Base-by-base conservation (phyloP, 2,888 invertebrate species). In the Hetaerina titia region DNA sequence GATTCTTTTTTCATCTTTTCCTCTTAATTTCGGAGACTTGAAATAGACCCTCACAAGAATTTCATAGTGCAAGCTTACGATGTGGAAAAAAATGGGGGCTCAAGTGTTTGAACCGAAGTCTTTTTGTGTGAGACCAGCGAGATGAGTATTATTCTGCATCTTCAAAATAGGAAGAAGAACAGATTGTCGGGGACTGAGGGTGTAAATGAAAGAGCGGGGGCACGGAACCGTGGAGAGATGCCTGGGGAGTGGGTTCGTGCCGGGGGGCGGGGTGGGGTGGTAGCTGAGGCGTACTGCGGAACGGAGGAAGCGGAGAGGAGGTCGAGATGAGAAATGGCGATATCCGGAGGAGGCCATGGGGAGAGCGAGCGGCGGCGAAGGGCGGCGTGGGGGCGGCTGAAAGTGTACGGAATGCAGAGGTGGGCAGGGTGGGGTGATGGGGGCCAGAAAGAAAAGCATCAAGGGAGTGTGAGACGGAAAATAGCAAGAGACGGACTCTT, bases 301-400 rank as follows among this genome's bases (percentile, higher is more conserved):
- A 17, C n/a, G 15, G 31, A 22, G 13, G 15, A 31, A 11, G 81
- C 2, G 74, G 60, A 31, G 81, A 1, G 11, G 31, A 11, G 81
- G 31, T 8, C 13, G 81, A 81, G 81, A 81, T 81, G 81, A 81
- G 81, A 31, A 81, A 81, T 81, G 81, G 81, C 81, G 81, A 81
- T 81, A 81, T 81, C 81, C 81, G 81, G 31, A 13, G 25, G 81
- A 81, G 31, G 17, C 13, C 11, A 11, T 60, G 5, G 2, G 81
- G 7, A 22, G 69, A 22, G 22, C 6, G 69, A 81, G 81, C n/a
- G n/a, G n/a, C n/a, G n/a, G n/a, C n/a, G 81, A 81, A 2, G 81
- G 31, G 81, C 7, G 69, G 9, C 9, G 45, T 2, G 45, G 45
- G 69, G 22, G 69, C 22, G 69, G n/a, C 22, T 69, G n/a, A 45